These are phyloP conservation scores for Oligia fasciuncula DNA, from an alignment of 2,888 invertebrate genomes.

Conservation along the genomic window DNA sequence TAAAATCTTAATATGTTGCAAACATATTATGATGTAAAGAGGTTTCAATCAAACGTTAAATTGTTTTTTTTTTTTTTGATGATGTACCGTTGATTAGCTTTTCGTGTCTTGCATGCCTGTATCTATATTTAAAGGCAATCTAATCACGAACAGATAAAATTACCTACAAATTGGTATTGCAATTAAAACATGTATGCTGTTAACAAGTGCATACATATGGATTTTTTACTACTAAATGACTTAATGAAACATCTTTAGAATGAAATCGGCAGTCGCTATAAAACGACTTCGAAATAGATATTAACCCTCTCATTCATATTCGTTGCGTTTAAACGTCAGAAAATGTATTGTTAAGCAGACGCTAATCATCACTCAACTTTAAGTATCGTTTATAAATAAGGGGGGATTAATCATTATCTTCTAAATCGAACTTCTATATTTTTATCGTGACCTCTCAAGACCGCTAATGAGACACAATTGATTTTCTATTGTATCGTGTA, in stretches of 20 bases:
- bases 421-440: not conserved
- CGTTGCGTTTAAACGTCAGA: not conserved
- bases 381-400: not conserved
- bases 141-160: slow-evolving; percentile 38
- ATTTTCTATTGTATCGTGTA: too few species aligned
- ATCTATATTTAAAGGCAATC: slow-evolving; percentile 17
- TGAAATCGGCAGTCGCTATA: not conserved
- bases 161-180: slow-evolving; percentile 33
- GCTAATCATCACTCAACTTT: not conserved
- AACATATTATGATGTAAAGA: slow-evolving; percentile 55
- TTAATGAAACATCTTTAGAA: not conserved
- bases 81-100: slow-evolving; percentile 35
- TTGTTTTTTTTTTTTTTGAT: slow-evolving; percentile 41
- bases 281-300: not conserved
- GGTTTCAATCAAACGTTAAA: slow-evolving; percentile 48
- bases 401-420: not conserved
- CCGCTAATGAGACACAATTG: too few species aligned
- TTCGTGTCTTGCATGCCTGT: slow-evolving; percentile 30
- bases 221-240: slow-evolving; percentile 4
- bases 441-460: not conserved
- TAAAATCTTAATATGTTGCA: slow-evolving; percentile 61
- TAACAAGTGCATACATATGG: not conserved
- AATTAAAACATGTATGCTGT: slow-evolving; percentile 39
- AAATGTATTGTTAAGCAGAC: too few species aligned
- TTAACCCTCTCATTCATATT: not conserved